A percentile compares a stretch with the other conserved stretches of the same genome.
Conservation (phyloP, 2,797 vertebrate genomes). For the Premnoplex brunnescens region DNA sequence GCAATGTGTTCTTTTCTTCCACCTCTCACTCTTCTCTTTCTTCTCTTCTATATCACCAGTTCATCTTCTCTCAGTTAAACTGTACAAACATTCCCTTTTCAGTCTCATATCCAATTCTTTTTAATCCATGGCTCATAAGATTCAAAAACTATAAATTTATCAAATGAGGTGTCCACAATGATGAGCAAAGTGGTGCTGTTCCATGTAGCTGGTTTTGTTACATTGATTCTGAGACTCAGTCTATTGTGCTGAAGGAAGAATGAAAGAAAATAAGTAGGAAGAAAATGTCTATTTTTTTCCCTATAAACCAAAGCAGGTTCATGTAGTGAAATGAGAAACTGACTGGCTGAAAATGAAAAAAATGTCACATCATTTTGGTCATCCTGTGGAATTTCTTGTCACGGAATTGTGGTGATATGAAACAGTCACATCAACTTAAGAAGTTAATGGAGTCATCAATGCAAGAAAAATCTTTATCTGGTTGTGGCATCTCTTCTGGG, state of each 20-base stretch:
- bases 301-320: neutral
- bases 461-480: neutral
- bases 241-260: neutral
- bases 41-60: neutral
- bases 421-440: neutral
- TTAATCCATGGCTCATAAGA: neutral
- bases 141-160: neutral
- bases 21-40: neutral
- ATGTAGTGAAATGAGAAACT: neutral
- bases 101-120: neutral
- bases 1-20: neutral
- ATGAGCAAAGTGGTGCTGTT: neutral
- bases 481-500: neutral
- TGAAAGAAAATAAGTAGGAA: neutral
- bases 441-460: neutral
- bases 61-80: neutral
- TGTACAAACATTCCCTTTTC: neutral
- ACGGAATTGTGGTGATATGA: neutral
- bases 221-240: neutral
- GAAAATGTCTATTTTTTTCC: neutral
- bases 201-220: neutral
- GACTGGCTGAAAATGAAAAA: neutral
- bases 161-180: neutral
- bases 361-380: neutral
- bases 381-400: neutral